Evolutionary conservation across 2,113 vertebrate genomes (phyloP), one percentile per base, ranked within the genome.

Genomic region (Myrmecobius fasciatus): DNA sequence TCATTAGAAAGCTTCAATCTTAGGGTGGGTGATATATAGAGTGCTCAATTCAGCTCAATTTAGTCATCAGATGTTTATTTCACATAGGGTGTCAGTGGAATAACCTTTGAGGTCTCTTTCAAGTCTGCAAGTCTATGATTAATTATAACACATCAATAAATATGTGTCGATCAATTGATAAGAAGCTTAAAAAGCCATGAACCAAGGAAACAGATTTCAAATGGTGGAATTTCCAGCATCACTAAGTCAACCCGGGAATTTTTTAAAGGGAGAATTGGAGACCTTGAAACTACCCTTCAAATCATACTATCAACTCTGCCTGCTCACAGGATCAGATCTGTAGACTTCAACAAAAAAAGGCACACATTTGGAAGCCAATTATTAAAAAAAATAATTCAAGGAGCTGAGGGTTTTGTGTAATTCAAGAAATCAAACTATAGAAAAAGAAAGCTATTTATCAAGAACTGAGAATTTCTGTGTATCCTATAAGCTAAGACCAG

Each of bases 401-500:
- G 67, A 43, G n/a, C n/a, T 24, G 25, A 8, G 31, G 3, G 26
- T 88, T n/a, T 20, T 24, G 25, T 26, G 2, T 94, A 53, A n/a
- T 11, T 53, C 89, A 31, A 7, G 17, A 83, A 94, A 60, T 67
- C 31, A 67, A 67, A 67, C 31, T 36, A 36, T 17, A 17, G 11
- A 10, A 12, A 67, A 28, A 11, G 3, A 43, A 75, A 75, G 17
- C n/a, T 43, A 49, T 28, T 25, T 43, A 49, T 28, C 26, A 51
- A 54, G 89, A 94, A 67, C 31, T 49, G 25, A 36, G 83, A n/a
- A 24, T 0, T 75, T 43, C 46, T 92, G 53, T 89, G 91, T 93
- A 89, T 88, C 54, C 54, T 67, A 88, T 31, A 91, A 96, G 49
- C 56, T 52, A 92, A 47, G 8, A 90, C 89, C 67, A 36, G n/a